A percentile compares a stretch with the other conserved stretches of the same genome.
Evolutionary conservation across 2,113 vertebrate genomes (phyloP).

Genomic region (Pseudorasbora parva): DNA sequence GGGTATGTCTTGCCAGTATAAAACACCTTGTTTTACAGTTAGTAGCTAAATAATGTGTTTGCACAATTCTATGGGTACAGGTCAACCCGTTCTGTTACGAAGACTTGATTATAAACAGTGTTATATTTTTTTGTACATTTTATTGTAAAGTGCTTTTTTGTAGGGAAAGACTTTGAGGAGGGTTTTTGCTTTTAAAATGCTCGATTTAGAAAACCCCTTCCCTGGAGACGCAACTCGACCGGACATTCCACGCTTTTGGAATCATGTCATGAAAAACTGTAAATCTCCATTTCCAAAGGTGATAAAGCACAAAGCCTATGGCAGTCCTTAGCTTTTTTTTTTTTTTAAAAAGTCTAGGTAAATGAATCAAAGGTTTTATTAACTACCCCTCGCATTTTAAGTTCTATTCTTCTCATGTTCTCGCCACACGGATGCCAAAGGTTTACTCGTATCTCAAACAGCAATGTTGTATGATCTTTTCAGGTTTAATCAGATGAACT

Average conservation of each 20-base stretch:
- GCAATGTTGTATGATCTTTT: conserved; percentile 10
- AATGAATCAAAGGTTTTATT: background rate
- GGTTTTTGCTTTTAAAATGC: conserved; percentile 5
- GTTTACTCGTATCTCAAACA: conserved; percentile 32
- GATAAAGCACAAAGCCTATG: conserved; percentile 53
- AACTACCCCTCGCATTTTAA: background rate
- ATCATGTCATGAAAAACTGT: conserved; percentile 1
- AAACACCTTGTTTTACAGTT: conserved; percentile 59
- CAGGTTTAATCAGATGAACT: conserved; percentile 9
- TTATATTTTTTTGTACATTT: conserved; percentile 65
- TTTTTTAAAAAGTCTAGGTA: background rate
- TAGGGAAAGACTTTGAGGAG: conserved; percentile 46
- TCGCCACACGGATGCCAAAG: conserved; percentile 41
- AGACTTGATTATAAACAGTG: conserved; percentile 63
- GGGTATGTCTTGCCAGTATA: conserved; percentile 59
- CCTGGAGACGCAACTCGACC: conserved; percentile 3
- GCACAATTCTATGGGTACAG: conserved; percentile 57
- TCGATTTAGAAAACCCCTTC: conserved; percentile 20
- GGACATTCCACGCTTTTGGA: conserved; percentile 11
- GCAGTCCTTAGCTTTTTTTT: conserved; percentile 26
- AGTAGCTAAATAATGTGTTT: conserved; percentile 59
- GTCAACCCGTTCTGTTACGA: conserved; percentile 58
- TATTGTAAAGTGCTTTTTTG: conserved; percentile 61
- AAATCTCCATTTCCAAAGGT: conserved; percentile 19
- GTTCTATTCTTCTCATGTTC: background rate